Base-by-base conservation (phyloP, 2,888 invertebrate species). In the Drosophila percnosoma region DNA sequence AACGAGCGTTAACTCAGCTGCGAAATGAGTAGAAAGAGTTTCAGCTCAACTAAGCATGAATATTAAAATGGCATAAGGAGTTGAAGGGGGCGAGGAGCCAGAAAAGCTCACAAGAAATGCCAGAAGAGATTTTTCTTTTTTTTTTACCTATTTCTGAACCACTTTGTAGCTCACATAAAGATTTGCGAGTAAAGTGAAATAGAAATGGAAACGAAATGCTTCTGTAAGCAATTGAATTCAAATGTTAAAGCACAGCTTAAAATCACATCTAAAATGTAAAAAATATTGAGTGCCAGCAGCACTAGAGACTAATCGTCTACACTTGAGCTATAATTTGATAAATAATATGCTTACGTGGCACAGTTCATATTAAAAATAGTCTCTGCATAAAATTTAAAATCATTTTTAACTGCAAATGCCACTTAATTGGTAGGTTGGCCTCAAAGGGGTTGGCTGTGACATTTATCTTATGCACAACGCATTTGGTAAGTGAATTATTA, bases 31-130 rank as follows among this genome's bases (percentile, higher is more conserved):
- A 55, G 38, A 64, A 79, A 62, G 48, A 57, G 31, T 71, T 79
- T 80, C 80, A 49, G 67, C 80, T 80, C 68, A 65, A 51, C 71
- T 71, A 42, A 80, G 75, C 75, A 57, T 78, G 72, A 79, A 75
- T 68, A 80, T 79, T 75, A 79, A 78, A 75, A 77, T 48, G 48
- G 52, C 45, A 31, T 31, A 57, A 42, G 42, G 31, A 42, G 45
- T 40, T 57, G 31, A 29, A 49, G 2, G 24, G 1, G 21, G 5
- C 21, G 18, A 1, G 18, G 18, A 27, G 49, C 10, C 27, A n/a
- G 31, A 29, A 4, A 31, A 18, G 27, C 27, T 15, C 64, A 33
- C 34, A 65, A 51, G 33, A 36, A 69, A 21, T 27, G 34, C 31
- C 18, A 11, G 15, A 58, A 45, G 11, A 51, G 33, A 33, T 33